Conservation (phyloP, 2,888 invertebrate genomes). For the Geotrupes spiniger region DNA sequence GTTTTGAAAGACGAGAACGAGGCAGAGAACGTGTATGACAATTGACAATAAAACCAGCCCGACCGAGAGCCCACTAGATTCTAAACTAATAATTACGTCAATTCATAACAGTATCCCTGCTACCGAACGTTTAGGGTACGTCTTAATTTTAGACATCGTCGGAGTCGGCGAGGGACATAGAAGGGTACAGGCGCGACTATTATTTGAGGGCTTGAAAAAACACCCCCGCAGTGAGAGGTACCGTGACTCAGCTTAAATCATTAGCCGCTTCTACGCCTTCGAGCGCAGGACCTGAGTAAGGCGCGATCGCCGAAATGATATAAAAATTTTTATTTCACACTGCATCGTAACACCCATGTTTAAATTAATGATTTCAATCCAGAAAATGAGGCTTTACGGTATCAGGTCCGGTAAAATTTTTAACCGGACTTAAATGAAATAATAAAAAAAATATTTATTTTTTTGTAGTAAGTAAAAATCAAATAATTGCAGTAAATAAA, state of each 20-base stretch:
- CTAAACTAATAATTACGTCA: slow-evolving; percentile 15
- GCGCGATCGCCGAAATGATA: slow-evolving; percentile 15
- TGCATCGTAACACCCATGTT: too few species aligned
- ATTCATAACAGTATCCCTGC: slow-evolving; percentile 7
- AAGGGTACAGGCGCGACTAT: slow-evolving; percentile 24
- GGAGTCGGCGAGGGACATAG: slow-evolving; percentile 15
- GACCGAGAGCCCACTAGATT: slow-evolving; percentile 5
- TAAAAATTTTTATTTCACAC: too few species aligned
- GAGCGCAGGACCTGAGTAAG: slow-evolving; percentile 25
- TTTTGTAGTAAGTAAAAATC: too few species aligned
- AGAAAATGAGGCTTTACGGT: too few species aligned
- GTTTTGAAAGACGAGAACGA: too few species aligned
- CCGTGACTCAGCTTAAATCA: slow-evolving; percentile 28
- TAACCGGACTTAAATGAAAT: too few species aligned
- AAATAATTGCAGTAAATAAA: too few species aligned
- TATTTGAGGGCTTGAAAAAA: slow-evolving; percentile 25
- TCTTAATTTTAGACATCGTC: slow-evolving; percentile 19
- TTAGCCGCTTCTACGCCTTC: slow-evolving; percentile 21
- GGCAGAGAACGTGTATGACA: neutral
- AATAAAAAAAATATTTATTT: too few species aligned
- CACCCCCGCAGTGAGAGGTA: slow-evolving; percentile 28
- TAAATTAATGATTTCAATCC: too few species aligned
- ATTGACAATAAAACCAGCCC: slow-evolving; percentile 4
- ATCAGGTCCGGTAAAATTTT: too few species aligned
- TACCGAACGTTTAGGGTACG: slow-evolving; percentile 13